Evolutionary conservation across 2,888 invertebrate species (phyloP).

Genomic region (Rhabditoides inermis): DNA sequence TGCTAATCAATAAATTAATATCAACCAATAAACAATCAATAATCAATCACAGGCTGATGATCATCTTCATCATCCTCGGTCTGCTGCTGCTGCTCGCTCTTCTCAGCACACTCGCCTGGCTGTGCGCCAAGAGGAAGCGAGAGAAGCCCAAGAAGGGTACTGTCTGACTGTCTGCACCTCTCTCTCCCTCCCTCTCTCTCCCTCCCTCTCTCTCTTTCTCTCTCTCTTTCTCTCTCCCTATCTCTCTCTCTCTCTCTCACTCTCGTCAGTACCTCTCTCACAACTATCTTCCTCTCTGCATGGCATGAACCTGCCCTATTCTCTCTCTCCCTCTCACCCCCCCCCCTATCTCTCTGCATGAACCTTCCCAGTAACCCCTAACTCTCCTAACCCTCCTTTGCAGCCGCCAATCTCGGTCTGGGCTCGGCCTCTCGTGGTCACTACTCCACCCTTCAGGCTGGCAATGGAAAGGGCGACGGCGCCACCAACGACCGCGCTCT

Average conservation of each 20-base stretch:
- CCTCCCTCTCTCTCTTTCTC: conserved; percentile 4
- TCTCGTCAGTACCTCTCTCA: too few relatives aligned
- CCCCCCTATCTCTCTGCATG: background rate
- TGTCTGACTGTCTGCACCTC: conserved; percentile 7
- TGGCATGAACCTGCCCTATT: too few relatives aligned
- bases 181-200: background rate
- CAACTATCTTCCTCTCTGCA: too few relatives aligned
- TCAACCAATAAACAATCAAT: too few relatives aligned
- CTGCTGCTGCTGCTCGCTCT: conserved; percentile 30
- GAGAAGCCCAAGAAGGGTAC: conserved; percentile 43
- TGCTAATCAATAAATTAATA: too few relatives aligned
- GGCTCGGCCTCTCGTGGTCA: too few relatives aligned
- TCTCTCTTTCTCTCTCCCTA: too few relatives aligned
- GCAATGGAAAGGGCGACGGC: background rate
- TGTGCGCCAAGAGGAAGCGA: conserved; percentile 37
- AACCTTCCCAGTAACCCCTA: background rate
- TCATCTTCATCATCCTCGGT: conserved; percentile 34
- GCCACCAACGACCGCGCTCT: conserved; percentile 15
- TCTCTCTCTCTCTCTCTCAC: background rate
- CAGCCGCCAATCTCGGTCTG: too few relatives aligned
- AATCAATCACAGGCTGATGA: conserved; percentile 37
- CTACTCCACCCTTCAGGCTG: too few relatives aligned
- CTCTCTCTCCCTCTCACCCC: too few relatives aligned
- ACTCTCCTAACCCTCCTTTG: background rate
- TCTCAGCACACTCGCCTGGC: conserved; percentile 33